Base-by-base conservation (phyloP, 2,888 invertebrate genomes). In the Protula sp. region DNA sequence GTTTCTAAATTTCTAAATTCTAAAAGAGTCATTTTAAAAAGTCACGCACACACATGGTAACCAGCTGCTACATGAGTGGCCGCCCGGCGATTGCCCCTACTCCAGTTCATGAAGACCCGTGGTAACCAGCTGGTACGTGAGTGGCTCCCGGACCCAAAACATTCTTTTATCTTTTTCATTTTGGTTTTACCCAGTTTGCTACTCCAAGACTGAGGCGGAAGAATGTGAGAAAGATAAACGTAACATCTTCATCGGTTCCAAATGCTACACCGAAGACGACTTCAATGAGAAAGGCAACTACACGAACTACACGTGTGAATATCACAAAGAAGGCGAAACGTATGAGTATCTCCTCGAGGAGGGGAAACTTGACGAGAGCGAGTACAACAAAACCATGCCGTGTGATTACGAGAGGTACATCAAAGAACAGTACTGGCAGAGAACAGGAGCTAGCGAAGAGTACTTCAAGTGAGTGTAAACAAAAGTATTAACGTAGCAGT, bases 241-340 rank as follows among this genome's bases (percentile, higher is more conserved):
- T 22, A 63, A 63, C 22, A 47, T 52, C 9, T 66, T 45, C 38
- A 59, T 57, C 54, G 66, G 64, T 55, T 30, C 56, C 24, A 67
- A 64, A 9, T 67, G 67, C 48, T 67, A 61, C 58, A 67, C 66
- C 57, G 31, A 29, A 52, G 57, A 63, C 27, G 47, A 50, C n/a
- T 29, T 65, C 30, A 62, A 64, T 54, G 38, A 14, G 30, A 51
- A 38, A 22, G 31, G 14, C 47, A 30, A 9, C 19, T 2, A 14
- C n/a, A 60, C 60, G 30, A 63, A 58, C 47, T 29, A 22, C 4
- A 58, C 60, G 24, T 63, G 62, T 28, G 31, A 14, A 48, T 53
- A 60, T 28, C 3, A 22, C n/a, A 59, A 55, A 14, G 27, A 29
- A 47, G 61, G 61, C 45, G 5, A 4, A 19, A 19, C 38, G 19